Conservation (phyloP, 2,888 invertebrate species). For the Amorpha juglandis region DNA sequence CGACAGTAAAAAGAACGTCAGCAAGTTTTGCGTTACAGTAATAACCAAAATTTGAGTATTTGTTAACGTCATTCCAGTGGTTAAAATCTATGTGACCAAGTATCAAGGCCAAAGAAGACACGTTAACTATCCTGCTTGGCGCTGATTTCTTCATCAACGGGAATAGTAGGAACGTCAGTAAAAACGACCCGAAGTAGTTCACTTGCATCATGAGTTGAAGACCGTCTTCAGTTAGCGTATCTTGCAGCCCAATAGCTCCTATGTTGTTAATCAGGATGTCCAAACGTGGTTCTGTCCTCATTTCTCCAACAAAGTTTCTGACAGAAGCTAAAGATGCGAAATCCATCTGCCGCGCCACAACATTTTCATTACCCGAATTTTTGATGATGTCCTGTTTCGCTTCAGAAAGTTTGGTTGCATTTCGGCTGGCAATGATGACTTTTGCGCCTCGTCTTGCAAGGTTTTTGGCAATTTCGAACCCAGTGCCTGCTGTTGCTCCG, state of each 20-base stretch:
- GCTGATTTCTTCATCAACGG: constrained; percentile 60
- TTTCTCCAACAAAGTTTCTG: constrained; percentile 83
- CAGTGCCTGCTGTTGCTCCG: constrained; percentile 66
- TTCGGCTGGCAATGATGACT: constrained; percentile 83
- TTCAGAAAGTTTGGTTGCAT: constrained; percentile 54
- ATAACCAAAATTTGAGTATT: constrained; percentile 81
- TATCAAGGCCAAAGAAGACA: constrained; percentile 85
- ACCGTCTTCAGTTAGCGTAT: constrained; percentile 83
- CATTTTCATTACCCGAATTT: constrained; percentile 49
- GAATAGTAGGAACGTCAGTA: constrained; percentile 64
- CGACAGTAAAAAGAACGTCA: constrained; percentile 71
- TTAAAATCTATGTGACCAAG: constrained; percentile 88
- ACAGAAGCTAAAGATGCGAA: constrained; percentile 79
- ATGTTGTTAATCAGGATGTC: constrained; percentile 77
- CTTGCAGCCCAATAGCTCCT: constrained; percentile 73
- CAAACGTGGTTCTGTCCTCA: constrained; percentile 75
- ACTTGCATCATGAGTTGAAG: constrained; percentile 86
- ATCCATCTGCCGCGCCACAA: constrained; percentile 70
- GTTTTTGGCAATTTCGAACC: constrained; percentile 66
- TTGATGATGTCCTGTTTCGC: constrained; percentile 52
- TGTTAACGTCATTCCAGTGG: constrained; percentile 88
- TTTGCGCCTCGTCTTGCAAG: constrained; percentile 80
- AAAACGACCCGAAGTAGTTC: constrained; percentile 67
- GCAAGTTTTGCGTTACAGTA: constrained; percentile 82
- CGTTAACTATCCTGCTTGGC: constrained; percentile 64